These are phyloP conservation scores for Lateolabrax maculatus DNA, from an alignment of 2,797 vertebrate genomes.

Conservation along the genomic window DNA sequence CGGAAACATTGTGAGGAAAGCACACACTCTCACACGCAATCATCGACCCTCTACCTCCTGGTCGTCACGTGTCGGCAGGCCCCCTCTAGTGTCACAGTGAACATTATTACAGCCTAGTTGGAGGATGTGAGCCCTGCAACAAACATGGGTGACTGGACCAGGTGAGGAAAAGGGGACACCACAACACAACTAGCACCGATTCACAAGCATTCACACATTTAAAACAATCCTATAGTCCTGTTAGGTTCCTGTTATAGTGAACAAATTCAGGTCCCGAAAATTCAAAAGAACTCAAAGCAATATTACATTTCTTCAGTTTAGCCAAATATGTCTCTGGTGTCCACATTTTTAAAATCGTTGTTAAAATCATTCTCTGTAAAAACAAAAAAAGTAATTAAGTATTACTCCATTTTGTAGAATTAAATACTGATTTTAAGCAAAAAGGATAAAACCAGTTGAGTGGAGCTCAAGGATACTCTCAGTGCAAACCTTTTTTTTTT, in stretches of 20 bases:
- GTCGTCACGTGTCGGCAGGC: constrained; percentile 52
- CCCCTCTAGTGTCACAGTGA: constrained; percentile 84
- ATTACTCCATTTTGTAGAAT: constrained; percentile 38
- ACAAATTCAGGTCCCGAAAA: constrained; percentile 45
- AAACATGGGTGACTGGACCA: constrained; percentile 41
- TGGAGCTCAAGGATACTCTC: constrained; percentile 63
- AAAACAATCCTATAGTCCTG: constrained; percentile 68
- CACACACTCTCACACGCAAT: constrained; percentile 36
- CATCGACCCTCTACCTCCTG: constrained; percentile 46
- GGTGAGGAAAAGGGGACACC: constrained; percentile 13
- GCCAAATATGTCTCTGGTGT: constrained; percentile 46
- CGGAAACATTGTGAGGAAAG: constrained; percentile 67
- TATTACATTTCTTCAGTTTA: constrained; percentile 36
- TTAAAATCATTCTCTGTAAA: constrained; percentile 56
- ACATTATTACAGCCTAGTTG: constrained; percentile 74
- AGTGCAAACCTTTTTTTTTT: constrained; percentile 79
- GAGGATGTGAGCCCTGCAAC: constrained; percentile 59
- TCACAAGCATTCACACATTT: constrained; percentile 55
- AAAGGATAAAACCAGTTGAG: constrained; percentile 65
- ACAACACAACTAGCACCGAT: constrained; percentile 45
- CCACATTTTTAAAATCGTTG: constrained; percentile 42
- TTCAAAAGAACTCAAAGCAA: constrained; percentile 27
- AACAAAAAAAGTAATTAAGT: constrained; percentile 22
- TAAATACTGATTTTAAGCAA: constrained; percentile 60
- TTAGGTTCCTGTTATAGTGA: constrained; percentile 40